Conservation (phyloP, 2,888 invertebrate species). For the Branchellion lobata region DNA sequence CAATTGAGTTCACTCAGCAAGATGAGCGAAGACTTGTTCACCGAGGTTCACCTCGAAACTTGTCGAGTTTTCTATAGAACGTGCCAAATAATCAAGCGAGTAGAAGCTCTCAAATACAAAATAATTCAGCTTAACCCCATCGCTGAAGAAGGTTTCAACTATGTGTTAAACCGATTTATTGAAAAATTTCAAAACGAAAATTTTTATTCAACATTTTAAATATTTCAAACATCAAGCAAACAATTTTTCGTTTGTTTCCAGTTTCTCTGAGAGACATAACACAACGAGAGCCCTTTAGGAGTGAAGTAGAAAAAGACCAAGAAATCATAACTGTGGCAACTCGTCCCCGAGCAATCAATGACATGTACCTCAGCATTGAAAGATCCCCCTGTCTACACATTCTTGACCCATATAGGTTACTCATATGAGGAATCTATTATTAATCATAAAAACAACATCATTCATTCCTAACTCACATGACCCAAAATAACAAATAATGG, state of each 20-base stretch:
- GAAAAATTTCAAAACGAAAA: too few relatives aligned
- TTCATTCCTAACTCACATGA: too few relatives aligned
- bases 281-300: conserved; percentile 92
- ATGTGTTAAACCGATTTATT: too few relatives aligned
- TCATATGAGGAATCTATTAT: too few relatives aligned
- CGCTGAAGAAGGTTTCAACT: conserved; percentile 84
- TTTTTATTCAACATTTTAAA: too few relatives aligned
- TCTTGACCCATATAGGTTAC: conserved; percentile 87
- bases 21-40: conserved; percentile 96
- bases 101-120: conserved; percentile 88
- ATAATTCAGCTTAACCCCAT: conserved; percentile 93
- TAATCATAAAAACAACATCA: too few relatives aligned
- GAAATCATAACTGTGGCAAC: conserved; percentile 85
- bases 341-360: conserved; percentile 91
- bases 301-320: conserved; percentile 88
- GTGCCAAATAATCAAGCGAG: conserved; percentile 70
- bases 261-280: conserved; percentile 91
- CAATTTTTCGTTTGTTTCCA: too few relatives aligned
- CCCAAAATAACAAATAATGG: too few relatives aligned
- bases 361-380: conserved; percentile 87
- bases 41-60: conserved; percentile 88
- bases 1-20: conserved; percentile 79
- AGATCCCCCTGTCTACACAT: conserved; percentile 92
- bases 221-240: too few relatives aligned
- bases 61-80: conserved; percentile 83